Conservation (phyloP, 2,113 vertebrate species). For the Zosterops pallidus region DNA sequence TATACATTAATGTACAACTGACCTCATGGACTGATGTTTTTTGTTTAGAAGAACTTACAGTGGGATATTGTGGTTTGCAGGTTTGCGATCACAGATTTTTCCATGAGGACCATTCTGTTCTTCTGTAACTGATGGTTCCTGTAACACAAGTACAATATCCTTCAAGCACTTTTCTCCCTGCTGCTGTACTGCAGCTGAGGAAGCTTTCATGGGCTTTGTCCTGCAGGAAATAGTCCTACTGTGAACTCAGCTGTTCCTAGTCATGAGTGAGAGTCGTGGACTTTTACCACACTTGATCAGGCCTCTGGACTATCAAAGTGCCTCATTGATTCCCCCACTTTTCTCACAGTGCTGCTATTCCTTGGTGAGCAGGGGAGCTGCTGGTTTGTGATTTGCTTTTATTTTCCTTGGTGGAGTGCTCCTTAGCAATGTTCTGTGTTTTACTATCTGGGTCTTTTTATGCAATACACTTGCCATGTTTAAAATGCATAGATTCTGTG, state of each 20-base stretch:
- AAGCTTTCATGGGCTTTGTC: background rate
- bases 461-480: background rate
- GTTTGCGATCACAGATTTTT: background rate
- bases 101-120: background rate
- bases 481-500: background rate
- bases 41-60: background rate
- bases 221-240: background rate
- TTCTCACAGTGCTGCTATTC: background rate
- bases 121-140: background rate
- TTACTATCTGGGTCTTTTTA: background rate
- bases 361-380: background rate
- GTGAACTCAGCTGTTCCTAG: background rate
- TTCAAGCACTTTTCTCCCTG: background rate
- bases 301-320: accelerated
- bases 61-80: background rate
- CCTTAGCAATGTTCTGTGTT: background rate
- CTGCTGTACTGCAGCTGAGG: background rate
- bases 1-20: background rate
- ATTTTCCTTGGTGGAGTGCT: background rate
- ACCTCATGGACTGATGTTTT: background rate
- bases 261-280: background rate
- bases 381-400: background rate
- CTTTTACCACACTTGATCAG: background rate
- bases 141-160: background rate
- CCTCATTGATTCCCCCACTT: accelerated